Evolutionary conservation across 2,797 vertebrate species (phyloP), one percentile per base, ranked within the genome.

Genomic region (Melanotaenia maccullochi): DNA sequence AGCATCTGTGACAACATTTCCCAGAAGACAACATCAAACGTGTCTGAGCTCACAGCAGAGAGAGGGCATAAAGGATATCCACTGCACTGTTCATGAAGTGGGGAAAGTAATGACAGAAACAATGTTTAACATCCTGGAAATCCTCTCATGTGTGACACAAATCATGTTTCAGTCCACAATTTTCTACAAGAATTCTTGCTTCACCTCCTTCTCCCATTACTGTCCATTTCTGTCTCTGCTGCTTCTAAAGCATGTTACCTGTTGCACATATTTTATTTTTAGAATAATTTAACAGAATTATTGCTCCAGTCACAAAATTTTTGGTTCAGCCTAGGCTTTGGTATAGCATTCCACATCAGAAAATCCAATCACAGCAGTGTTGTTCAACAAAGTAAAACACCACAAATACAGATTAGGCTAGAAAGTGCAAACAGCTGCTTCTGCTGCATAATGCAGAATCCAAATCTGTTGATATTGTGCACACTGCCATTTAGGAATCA

Each of bases 1-100:
- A 63, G 65, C 68, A 49, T 61, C 11, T 65, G 33, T 22, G 58
- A 72, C 65, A 69, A 69, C 64, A 72, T 66, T 69, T 84, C 71
- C 82, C 82, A 71, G 67, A 77, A 71, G 82, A 69, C 63, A 69
- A 60, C 9, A 25, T 38, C 59, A 25, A 67, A 66, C 14, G 42
- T 49, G 66, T 28, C 54, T 67, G 38, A 69, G 16, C 55, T 60
- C 47, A 54, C 52, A 14, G 54, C 14, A 35, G 60, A 20, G 4
- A 16, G 18, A 54, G 13, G 6, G 5, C 13, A 14, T 25, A 13
- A 28, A 67, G 24, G 60, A 58, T 54, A 63, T 59, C 40, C 1
- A 20, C 64, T 25, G 60, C 64, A 57, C 59, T 71, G 30, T 16
- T 62, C 44, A 28, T 35, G 12, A 32, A 38, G 35, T 49, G 38